phyloP scores from a whole-genome alignment of 2,888 invertebrate species.

The Calliphora vomitoria region DNA sequence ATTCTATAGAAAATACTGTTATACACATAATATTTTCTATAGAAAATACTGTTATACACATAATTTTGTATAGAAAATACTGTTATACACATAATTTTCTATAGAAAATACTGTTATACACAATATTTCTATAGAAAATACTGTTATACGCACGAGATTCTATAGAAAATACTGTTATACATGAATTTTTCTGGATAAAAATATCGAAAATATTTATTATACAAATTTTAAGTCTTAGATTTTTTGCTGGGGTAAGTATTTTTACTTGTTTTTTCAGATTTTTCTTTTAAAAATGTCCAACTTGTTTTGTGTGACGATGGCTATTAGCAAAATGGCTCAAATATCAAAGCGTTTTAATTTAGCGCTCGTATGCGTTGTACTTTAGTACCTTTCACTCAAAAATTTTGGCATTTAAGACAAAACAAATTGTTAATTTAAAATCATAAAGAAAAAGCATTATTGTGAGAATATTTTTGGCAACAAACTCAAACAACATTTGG shows the following conservation, averaged over 20 bases:
- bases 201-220: too few relatives aligned
- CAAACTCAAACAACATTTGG: neutral
- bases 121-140: too few relatives aligned
- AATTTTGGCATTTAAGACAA: constrained; percentile 57
- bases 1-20: too few relatives aligned
- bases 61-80: too few relatives aligned
- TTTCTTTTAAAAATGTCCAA: neutral
- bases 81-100: too few relatives aligned
- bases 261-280: neutral
- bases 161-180: too few relatives aligned
- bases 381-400: constrained; percentile 29
- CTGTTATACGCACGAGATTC: too few relatives aligned
- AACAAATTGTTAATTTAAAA: constrained; percentile 64
- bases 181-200: too few relatives aligned
- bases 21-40: too few relatives aligned
- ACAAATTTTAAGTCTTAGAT: too few relatives aligned
- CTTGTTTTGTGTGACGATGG: constrained; percentile 56
- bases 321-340: constrained; percentile 82
- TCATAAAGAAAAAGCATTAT: neutral
- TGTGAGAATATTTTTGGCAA: neutral
- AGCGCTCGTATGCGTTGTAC: neutral
- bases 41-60: too few relatives aligned
- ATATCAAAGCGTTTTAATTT: constrained; percentile 78
- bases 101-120: too few relatives aligned
- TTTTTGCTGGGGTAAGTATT: neutral